Percentiles rank a stretch among this genome's conserved stretches.
These are phyloP conservation scores for Ceratosolen fusciceps DNA, from an alignment of 1,140 invertebrate species.

Conservation along the genomic window DNA sequence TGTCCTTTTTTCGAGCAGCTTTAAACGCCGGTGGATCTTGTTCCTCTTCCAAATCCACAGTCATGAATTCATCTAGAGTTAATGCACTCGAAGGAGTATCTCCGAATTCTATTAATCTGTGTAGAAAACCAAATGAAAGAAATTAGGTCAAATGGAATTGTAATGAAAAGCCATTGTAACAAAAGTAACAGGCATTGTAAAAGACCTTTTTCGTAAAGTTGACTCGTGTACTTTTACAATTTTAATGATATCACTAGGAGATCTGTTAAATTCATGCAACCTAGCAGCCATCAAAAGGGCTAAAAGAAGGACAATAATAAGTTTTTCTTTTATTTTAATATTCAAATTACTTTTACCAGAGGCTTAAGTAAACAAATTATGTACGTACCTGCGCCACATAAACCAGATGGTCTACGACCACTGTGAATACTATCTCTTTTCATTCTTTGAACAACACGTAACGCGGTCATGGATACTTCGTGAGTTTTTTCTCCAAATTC, in stretches of 20 bases:
- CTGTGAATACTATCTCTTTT: constrained; percentile 98
- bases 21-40: constrained; percentile 97
- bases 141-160: not conserved
- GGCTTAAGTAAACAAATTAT: constrained; percentile 38
- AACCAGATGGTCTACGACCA: constrained; percentile 93
- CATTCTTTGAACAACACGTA: constrained; percentile 95
- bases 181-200: constrained; percentile 35
- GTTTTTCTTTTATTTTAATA: not conserved
- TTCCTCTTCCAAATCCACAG: constrained; percentile 95
- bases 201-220: constrained; percentile 92
- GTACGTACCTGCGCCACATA: constrained; percentile 91
- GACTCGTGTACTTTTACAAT: constrained; percentile 97
- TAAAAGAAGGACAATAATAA: constrained; percentile 58
- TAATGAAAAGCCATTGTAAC: not conserved
- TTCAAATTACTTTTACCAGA: constrained; percentile 5
- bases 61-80: constrained; percentile 97
- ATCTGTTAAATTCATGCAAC: constrained; percentile 92
- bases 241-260: constrained; percentile 90
- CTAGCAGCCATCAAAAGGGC: constrained; percentile 94
- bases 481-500: constrained; percentile 94
- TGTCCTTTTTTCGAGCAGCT: constrained; percentile 88
- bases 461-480: constrained; percentile 94
- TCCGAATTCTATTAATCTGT: constrained; percentile 92
- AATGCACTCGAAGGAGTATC: constrained; percentile 75
- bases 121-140: not conserved